phyloP scores from a whole-genome alignment of 1,140 invertebrate genomes.

The Drosophila truncata region DNA sequence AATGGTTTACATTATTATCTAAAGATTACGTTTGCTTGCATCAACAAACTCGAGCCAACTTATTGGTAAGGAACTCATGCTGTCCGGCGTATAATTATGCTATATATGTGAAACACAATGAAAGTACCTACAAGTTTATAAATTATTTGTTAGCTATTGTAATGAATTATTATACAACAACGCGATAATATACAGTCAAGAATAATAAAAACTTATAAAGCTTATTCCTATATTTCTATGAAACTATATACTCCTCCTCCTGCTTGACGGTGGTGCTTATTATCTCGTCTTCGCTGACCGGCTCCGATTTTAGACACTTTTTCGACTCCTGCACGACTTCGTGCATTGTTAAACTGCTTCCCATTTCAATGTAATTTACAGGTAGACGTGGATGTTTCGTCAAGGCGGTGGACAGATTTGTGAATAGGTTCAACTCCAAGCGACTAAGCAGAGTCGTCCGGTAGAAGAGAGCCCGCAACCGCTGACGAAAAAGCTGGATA shows the following conservation, averaged over 20 bases:
- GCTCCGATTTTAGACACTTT: slow-evolving; percentile 25
- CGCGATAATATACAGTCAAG: slow-evolving; percentile 63
- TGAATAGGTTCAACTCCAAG: slow-evolving; percentile 40
- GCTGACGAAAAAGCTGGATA: slow-evolving; percentile 61
- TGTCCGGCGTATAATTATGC: slow-evolving; percentile 29
- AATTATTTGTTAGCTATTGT: slow-evolving; percentile 58
- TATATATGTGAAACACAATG: slow-evolving; percentile 36
- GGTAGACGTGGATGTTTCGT: slow-evolving; percentile 17
- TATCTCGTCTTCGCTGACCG: slow-evolving; percentile 30
- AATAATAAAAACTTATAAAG: slow-evolving; percentile 59
- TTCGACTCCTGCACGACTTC: neutral
- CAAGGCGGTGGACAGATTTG: slow-evolving; percentile 45
- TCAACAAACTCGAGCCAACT: slow-evolving; percentile 17
- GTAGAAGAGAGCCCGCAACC: slow-evolving; percentile 68
- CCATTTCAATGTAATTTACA: neutral
- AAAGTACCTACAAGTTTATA: slow-evolving; percentile 61
- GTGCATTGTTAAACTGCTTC: neutral
- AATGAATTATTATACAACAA: slow-evolving; percentile 35
- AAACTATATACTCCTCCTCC: slow-evolving; percentile 22
- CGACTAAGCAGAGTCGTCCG: slow-evolving; percentile 70
- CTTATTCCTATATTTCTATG: slow-evolving; percentile 15
- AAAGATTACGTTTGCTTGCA: slow-evolving; percentile 2
- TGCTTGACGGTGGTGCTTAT: slow-evolving; percentile 12
- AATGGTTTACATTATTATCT: slow-evolving; percentile 6
- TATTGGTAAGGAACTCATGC: slow-evolving; percentile 12